Evolutionary conservation across 2,797 vertebrate species (phyloP).

Genomic region (Philypnodon macrostomus): DNA sequence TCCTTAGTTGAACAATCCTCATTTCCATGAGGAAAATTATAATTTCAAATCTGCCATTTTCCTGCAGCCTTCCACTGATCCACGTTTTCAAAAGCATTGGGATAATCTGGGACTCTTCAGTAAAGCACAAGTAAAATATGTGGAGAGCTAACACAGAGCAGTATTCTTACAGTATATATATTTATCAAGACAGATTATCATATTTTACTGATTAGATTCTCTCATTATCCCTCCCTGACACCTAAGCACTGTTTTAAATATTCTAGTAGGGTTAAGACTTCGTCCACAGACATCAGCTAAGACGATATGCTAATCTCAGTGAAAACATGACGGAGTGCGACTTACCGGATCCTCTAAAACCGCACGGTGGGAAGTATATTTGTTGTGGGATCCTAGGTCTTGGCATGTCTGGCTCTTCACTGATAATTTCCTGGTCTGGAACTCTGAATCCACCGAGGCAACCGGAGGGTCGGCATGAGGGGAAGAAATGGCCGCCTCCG

Average conservation of each 20-base stretch:
- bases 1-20: constrained; percentile 36
- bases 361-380: constrained; percentile 35
- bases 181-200: constrained; percentile 13
- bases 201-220: constrained; percentile 13
- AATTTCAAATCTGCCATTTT: constrained; percentile 43
- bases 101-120: constrained; percentile 47
- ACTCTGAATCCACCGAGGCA: constrained; percentile 26
- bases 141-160: too few relatives aligned
- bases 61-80: constrained; percentile 38
- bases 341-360: constrained; percentile 61
- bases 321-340: constrained; percentile 30
- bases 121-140: too few relatives aligned
- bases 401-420: constrained; percentile 82
- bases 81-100: constrained; percentile 30
- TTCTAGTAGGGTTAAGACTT: constrained; percentile 20
- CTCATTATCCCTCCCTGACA: constrained; percentile 8
- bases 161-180: too few relatives aligned
- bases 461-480: constrained; percentile 67
- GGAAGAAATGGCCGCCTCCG: constrained; percentile 77
- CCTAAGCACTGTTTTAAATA: constrained; percentile 4
- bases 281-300: constrained; percentile 12
- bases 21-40: constrained; percentile 51
- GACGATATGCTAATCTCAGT: too few relatives aligned
- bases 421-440: constrained; percentile 66
- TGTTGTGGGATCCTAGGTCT: constrained; percentile 72